A percentile compares a stretch with the other conserved stretches of the same genome.
Evolutionary conservation across 2,888 invertebrate species (phyloP).

Genomic region (Helleia helle): DNA sequence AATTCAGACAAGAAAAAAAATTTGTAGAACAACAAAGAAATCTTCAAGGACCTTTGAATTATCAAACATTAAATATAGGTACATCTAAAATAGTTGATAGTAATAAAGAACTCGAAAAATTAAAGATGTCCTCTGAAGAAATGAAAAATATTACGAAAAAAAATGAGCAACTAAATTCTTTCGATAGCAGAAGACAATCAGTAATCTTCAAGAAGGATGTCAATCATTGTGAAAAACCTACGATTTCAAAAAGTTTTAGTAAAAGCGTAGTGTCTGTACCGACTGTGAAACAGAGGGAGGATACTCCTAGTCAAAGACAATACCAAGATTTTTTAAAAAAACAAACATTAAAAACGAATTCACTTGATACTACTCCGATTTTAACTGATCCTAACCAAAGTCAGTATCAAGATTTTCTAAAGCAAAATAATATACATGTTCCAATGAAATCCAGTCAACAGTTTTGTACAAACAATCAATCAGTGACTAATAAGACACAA

Average conservation of each 20-base stretch:
- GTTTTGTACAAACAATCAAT: neutral
- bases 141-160: too few species aligned
- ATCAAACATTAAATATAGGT: neutral
- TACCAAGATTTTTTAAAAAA: constrained; percentile 15
- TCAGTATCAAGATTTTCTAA: constrained; percentile 24
- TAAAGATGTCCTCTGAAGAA: too few species aligned
- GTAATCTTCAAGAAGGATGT: too few species aligned
- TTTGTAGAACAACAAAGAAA: constrained; percentile 14
- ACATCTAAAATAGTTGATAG: neutral
- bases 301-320: constrained; percentile 16
- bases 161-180: too few species aligned
- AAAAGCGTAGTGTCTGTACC: too few species aligned
- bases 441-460: neutral
- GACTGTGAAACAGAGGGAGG: too few species aligned
- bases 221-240: too few species aligned
- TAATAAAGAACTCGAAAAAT: too few species aligned
- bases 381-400: constrained; percentile 21
- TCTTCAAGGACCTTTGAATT: neutral
- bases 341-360: constrained; percentile 15
- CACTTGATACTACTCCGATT: neutral
- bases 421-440: neutral
- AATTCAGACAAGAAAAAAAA: constrained; percentile 37
- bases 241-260: too few species aligned
- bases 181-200: too few species aligned
- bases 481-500: neutral